Base-by-base conservation (phyloP, 2,113 vertebrate genomes). In the Malurus melanocephalus region DNA sequence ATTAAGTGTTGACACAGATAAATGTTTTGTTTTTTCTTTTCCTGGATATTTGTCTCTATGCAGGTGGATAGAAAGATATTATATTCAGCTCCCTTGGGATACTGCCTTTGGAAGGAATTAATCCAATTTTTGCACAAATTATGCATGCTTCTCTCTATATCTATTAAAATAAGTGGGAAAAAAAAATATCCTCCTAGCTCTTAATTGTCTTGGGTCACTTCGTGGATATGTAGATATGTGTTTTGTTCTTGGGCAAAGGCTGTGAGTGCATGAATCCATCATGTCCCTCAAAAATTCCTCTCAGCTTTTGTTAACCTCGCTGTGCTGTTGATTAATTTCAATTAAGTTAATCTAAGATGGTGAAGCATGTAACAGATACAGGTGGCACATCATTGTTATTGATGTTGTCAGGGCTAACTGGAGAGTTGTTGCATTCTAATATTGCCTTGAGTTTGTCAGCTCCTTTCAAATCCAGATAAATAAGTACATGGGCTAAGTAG, bases 391-490 rank as follows among this genome's bases (percentile, higher is more conserved):
- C 61, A 23, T 64, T 68, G 61, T 91, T 89, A 91, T 72, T 91
- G 88, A 80, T 87, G 43, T 51, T 87, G 78, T 62, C 6, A 0
- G 72, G 91, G 40, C 66, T 94, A 93, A 94, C 76, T 90, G 74
- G 42, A 75, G 26, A 55, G 40, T 52, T 80, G 35, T 38, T 85
- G 59, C 48, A 74, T 72, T 79, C 71, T 82, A 60, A 79, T 46
- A 67, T 51, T 78, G 52, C 77, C 66, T 79, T 26, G 28, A 90
- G 68, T 75, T 89, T 95, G 57, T 91, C 90, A 81, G 38, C 32
- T 92, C 62, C 46, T 74, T 89, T 87, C 75, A 94, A 80, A 76
- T 72, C 27, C 75, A 73, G 56, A 89, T 51, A 88, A 94, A 90
- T 71, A 85, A 91, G 33, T 52, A 26, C 43, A 42, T 42, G 52